Conservation (phyloP, 2,113 vertebrate genomes). For the Gymnobelideus leadbeateri region DNA sequence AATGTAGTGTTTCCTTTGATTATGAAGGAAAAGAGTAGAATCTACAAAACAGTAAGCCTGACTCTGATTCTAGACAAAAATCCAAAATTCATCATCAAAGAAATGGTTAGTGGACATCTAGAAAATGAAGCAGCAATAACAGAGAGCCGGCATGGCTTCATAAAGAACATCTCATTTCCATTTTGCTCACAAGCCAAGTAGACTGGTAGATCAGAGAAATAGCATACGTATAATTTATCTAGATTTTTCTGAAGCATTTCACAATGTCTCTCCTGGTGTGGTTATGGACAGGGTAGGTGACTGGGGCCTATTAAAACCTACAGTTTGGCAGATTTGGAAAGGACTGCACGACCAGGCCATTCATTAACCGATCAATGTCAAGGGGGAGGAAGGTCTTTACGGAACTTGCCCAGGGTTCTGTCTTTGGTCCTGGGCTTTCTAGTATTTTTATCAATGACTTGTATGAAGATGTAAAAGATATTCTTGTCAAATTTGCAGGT, state of each 20-base stretch:
- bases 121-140: background rate
- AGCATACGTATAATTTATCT: background rate
- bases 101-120: background rate
- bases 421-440: background rate
- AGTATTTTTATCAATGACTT: background rate
- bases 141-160: background rate
- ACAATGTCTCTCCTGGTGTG: background rate
- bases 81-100: background rate
- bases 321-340: background rate
- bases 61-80: background rate
- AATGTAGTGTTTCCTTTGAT: background rate
- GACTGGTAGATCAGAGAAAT: background rate
- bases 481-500: background rate
- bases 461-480: background rate
- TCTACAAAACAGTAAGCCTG: background rate
- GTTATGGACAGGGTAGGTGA: background rate
- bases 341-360: background rate
- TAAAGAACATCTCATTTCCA: conserved; percentile 3
- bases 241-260: background rate
- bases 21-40: background rate
- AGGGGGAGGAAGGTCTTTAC: background rate
- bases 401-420: no score
- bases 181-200: background rate
- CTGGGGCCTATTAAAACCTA: background rate
- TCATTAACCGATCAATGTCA: background rate